Base-by-base conservation (phyloP, 1,140 invertebrate species). In the Lethocerus indicus region DNA sequence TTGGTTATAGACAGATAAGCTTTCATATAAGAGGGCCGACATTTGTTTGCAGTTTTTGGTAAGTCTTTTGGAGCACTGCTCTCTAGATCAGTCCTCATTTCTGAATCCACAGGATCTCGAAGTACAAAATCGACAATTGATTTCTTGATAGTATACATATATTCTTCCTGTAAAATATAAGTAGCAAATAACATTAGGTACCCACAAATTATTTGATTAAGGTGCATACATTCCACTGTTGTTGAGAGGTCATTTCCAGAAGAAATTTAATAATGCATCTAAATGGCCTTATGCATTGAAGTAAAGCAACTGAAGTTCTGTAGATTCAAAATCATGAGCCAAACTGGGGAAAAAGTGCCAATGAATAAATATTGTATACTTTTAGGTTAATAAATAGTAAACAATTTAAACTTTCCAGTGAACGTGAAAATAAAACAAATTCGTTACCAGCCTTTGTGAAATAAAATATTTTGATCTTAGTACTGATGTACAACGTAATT, bases 41-140 rank as follows among this genome's bases (percentile, higher is more conserved):
- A 24, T 20, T 14, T 5, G 16, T 14, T 42, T 21, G 14, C 4
- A 48, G 56, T 52, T 53, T 58, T 21, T 27, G 25, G 48, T 60
- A 64, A 32, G 56, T 61, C 4, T 28, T 20, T 18, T 21, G n/a
- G 21, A 13, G 12, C 23, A 20, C 21, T 42, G 40, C n/a, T 24
- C n/a, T 14, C 23, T n/a, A 24, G 20, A 21, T 27, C 25, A 44
- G 21, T 12, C 25, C n/a, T 16, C 23, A 40, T 25, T n/a, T 27
- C 25, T 18, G 26, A 13, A 32, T 57, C 69, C 51, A 66, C 63
- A 1, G 82, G 77, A 65, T 90, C 82, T 59, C 79, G 76, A 2
- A 94, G 64, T 2, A 90, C 86, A 64, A 87, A 93, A 67, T 93
- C 87, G 2, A 88, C 75, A 3, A 87, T 75, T 0, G 87, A 81